Evolutionary conservation across 2,113 vertebrate genomes (phyloP).

Genomic region (Cyphomyrus discorhynchus): DNA sequence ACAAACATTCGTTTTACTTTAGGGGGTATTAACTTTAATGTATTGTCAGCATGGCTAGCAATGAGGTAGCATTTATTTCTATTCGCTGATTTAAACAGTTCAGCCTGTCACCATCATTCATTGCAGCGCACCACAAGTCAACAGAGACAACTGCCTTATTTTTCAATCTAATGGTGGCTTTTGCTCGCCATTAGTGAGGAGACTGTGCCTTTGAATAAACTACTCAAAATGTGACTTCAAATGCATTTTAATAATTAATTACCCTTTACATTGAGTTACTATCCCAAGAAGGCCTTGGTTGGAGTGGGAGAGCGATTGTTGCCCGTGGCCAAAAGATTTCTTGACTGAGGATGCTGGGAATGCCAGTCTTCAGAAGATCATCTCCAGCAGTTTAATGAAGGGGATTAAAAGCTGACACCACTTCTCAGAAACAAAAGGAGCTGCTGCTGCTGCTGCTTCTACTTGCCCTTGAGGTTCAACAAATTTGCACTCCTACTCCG

Average conservation of each 20-base stretch:
- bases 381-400: constrained; percentile 60
- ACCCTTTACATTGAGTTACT: constrained; percentile 48
- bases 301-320: constrained; percentile 36
- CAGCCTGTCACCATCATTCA: constrained; percentile 79
- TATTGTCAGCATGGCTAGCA: constrained; percentile 70
- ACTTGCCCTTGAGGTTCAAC: constrained; percentile 54
- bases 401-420: constrained; percentile 51
- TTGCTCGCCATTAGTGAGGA: constrained; percentile 54
- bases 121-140: constrained; percentile 47
- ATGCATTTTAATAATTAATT: constrained; percentile 59
- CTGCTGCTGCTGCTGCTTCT: constrained; percentile 34
- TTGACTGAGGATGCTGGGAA: constrained; percentile 52
- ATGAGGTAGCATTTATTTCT: constrained; percentile 80
- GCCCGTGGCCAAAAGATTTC: constrained; percentile 54
- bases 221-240: constrained; percentile 48
- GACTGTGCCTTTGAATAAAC: constrained; percentile 52
- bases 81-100: constrained; percentile 80
- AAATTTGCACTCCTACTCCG: constrained; percentile 50
- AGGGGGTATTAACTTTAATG: constrained; percentile 78
- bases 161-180: constrained; percentile 62
- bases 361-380: constrained; percentile 46
- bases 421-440: constrained; percentile 41
- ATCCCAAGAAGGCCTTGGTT: constrained; percentile 40
- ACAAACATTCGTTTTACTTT: constrained; percentile 88
- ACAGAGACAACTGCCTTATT: constrained; percentile 48